These are phyloP conservation scores for Enteromius paludinosus DNA, from an alignment of 2,797 vertebrate genomes.

Conservation along the genomic window DNA sequence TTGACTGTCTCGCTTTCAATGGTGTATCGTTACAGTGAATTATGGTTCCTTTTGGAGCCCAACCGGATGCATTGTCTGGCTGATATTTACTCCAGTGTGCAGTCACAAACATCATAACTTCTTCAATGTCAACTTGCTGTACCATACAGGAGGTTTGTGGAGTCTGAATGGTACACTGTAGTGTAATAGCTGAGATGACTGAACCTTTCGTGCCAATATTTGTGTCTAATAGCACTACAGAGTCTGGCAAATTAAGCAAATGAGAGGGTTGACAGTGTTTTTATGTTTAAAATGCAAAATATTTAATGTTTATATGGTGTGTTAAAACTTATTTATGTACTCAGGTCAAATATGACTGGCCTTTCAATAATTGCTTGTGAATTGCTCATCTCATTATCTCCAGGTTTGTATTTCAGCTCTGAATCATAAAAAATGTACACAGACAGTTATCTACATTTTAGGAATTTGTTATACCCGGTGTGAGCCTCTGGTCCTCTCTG, in stretches of 20 bases:
- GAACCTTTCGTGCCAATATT: not conserved
- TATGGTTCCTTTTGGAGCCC: slow-evolving; percentile 7
- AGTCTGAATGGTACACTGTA: slow-evolving; percentile 11
- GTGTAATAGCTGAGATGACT: slow-evolving; percentile 2
- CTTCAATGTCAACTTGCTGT: not conserved
- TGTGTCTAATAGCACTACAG: not conserved
- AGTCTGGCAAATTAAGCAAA: not conserved
- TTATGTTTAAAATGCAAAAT: slow-evolving; percentile 5
- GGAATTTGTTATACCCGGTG: not conserved
- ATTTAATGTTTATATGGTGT: not conserved
- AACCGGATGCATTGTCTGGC: not conserved
- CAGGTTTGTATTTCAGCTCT: not conserved
- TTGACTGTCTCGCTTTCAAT: slow-evolving; percentile 5
- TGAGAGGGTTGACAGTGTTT: not conserved
- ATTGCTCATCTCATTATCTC: not conserved
- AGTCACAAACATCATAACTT: slow-evolving; percentile 26
- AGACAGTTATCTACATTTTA: not conserved
- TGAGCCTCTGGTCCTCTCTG: not conserved
- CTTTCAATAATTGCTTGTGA: not conserved
- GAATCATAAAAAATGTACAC: not conserved
- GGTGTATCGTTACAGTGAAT: slow-evolving; percentile 9
- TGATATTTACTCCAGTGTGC: slow-evolving; percentile 20
- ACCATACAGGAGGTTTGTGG: not conserved
- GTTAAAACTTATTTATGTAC: not conserved
- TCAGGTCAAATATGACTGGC: not conserved